Evolutionary conservation across 1,140 invertebrate genomes (phyloP), one percentile per base, ranked within the genome.

Genomic region (Ptiloglossa arizonensis): DNA sequence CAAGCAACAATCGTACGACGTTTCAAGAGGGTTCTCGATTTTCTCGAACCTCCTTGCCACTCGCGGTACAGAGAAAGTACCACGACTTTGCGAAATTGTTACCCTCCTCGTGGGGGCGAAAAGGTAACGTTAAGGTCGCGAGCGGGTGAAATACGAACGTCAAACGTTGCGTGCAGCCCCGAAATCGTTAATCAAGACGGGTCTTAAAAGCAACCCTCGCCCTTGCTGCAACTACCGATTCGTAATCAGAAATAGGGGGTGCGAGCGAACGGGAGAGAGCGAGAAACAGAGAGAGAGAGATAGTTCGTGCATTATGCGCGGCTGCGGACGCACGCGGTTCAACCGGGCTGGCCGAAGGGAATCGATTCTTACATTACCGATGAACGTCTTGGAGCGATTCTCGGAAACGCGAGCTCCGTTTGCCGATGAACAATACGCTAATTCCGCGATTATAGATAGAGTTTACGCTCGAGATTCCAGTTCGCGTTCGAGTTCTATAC

Each of bases 121-220:
- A 19, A 48, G 9, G 41, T 2, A 52, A 38, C 17, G 50, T n/a
- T n/a, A 46, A 69, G 32, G 5, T 52, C n/a, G 59, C 19, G 29
- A 46, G 5, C 69, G n/a, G n/a, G 24, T 24, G 46, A 67, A 75
- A 82, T 71, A 75, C 29, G 62, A 79, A 79, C 80, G 79, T 81
- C 70, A 69, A 88, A 80, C 9, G 70, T 86, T 56, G 87, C 87
- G 81, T 87, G 87, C 78, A 35, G 27, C 74, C 38, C 24, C 29
- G 46, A 63, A 77, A 74, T 86, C 79, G 79, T 86, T 87, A 87
- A 86, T 87, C 81, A 87, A 87, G 59, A 79, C 50, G 32, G 44
- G 35, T 80, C 72, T 85, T 86, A 73, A 82, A 81, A 69, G 67
- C 73, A 54, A 46, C 79, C 70, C 52, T 81, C 75, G 63, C 71